phyloP scores from a whole-genome alignment of 2,797 vertebrate genomes.

The Tragelaphus eurycerus region DNA sequence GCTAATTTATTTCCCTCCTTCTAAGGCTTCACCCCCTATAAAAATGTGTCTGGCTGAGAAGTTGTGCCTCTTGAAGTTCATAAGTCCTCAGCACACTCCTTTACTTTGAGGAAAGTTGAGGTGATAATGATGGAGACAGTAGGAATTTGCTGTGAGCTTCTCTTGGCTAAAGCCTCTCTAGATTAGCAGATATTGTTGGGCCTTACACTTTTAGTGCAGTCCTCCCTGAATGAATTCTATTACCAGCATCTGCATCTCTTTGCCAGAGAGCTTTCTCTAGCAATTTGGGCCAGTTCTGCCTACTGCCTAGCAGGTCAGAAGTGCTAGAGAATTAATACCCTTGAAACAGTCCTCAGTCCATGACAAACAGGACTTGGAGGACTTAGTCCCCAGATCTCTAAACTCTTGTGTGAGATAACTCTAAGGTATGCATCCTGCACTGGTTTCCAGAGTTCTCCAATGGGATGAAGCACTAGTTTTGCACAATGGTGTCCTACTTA shows the following conservation, averaged over 20 bases:
- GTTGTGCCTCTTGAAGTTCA: neutral
- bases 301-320: neutral
- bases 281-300: neutral
- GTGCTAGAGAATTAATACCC: neutral
- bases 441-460: neutral
- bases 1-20: neutral
- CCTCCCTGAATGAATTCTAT: neutral
- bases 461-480: neutral
- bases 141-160: neutral
- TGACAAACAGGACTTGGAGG: neutral
- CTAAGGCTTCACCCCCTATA: neutral
- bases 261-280: neutral
- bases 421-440: neutral
- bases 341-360: neutral
- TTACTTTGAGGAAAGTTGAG: neutral
- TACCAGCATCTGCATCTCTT: neutral
- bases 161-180: neutral
- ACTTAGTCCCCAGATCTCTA: neutral
- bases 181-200: neutral
- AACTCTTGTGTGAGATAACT: neutral
- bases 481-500: neutral
- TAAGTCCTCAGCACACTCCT: neutral
- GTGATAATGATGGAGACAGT: neutral
- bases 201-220: neutral
- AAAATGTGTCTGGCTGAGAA: conserved; percentile 8